A percentile compares a stretch with the other conserved stretches of the same genome.
Conservation (phyloP, 2,888 invertebrate species). For the Tanypteryx hageni region DNA sequence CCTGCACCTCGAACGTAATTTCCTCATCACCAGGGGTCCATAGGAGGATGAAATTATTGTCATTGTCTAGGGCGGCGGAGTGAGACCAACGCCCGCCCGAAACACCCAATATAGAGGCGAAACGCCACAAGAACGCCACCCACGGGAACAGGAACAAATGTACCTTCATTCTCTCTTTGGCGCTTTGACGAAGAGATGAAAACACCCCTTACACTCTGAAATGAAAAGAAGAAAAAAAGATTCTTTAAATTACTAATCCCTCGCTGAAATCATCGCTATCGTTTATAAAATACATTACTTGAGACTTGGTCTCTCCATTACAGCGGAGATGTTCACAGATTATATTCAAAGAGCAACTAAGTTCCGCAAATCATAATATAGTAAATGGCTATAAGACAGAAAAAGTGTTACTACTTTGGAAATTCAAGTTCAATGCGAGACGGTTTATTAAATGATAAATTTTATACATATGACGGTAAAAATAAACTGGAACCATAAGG, state of each 20-base stretch:
- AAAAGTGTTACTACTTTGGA: no score
- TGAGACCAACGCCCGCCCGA: constrained; percentile 77
- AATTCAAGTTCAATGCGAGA: no score
- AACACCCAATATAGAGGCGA: constrained; percentile 40
- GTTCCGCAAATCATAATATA: no score
- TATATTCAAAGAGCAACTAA: no score
- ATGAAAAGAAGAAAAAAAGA: neutral
- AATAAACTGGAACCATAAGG: no score
- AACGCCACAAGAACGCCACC: constrained; percentile 17
- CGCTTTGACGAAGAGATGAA: neutral
- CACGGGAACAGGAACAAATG: neutral
- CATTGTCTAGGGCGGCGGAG: constrained; percentile 77
- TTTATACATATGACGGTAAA: no score
- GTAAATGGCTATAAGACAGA: no score
- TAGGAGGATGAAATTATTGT: constrained; percentile 79
- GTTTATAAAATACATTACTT: no score
- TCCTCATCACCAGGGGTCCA: constrained; percentile 86
- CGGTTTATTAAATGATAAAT: no score
- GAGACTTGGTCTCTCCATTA: no score
- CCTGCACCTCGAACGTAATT: constrained; percentile 90
- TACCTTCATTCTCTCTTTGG: neutral
- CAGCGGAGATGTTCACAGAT: no score
- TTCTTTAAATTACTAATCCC: neutral
- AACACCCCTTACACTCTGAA: neutral
- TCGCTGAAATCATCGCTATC: neutral